phyloP scores from a whole-genome alignment of 2,888 invertebrate species.

The Dryocosmus kuriphilus region DNA sequence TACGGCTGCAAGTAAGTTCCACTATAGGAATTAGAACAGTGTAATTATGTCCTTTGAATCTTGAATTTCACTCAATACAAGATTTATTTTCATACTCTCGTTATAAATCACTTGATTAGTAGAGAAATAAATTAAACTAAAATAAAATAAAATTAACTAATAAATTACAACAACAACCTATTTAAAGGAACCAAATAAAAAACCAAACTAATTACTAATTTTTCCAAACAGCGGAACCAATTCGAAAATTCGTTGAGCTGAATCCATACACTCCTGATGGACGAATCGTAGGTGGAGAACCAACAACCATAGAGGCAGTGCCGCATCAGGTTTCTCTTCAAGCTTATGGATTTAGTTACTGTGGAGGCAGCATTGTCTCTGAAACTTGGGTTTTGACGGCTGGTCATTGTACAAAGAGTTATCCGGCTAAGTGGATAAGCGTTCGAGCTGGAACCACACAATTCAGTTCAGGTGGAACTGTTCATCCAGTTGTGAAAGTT shows the following conservation, averaged over 20 bases:
- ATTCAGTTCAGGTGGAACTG: conserved; percentile 77
- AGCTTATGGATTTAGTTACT: conserved; percentile 77
- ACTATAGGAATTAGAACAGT: not conserved
- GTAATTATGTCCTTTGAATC: no score
- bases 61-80: no score
- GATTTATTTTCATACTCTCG: no score
- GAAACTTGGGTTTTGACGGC: conserved; percentile 80
- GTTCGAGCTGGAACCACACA: conserved; percentile 78
- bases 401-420: conserved; percentile 80
- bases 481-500: conserved; percentile 77
- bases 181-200: no score
- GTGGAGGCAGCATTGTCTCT: conserved; percentile 81
- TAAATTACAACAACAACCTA: no score
- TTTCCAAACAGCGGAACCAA: conserved; percentile 8
- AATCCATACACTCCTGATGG: conserved; percentile 59
- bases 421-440: conserved; percentile 45
- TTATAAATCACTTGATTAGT: no score
- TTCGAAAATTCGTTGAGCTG: not conserved
- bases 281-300: conserved; percentile 79
- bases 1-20: conserved; percentile 31
- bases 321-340: conserved; percentile 79
- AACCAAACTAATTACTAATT: not conserved
- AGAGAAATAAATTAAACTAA: no score
- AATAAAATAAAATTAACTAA: no score
- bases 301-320: conserved; percentile 77